Base-by-base conservation (phyloP, 1,140 invertebrate species). In the Brachionus calyciflorus region DNA sequence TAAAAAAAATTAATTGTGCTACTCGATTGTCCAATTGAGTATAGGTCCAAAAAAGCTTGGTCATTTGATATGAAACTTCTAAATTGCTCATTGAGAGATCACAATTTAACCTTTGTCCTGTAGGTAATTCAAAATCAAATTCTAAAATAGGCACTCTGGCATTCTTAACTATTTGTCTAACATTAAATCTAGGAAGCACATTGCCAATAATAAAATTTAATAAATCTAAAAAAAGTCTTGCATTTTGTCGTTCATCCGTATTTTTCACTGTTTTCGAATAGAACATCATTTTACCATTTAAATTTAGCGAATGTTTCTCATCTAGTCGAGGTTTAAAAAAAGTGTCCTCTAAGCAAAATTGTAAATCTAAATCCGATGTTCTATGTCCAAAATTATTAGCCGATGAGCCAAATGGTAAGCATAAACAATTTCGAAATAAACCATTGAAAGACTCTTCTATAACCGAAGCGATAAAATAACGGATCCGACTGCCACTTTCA, bases 11-110 rank as follows among this genome's bases (percentile, higher is more conserved):
- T 14, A 73, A 49, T 2, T 44, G 69, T 40, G 69, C 69, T n/a
- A 73, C 14, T 30, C 69, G 46, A 55, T 19, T 37, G 14, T 73
- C 69, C 44, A 51, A 28, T 73, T 73, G 14, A 7, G 17, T 73
- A 51, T 51, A 73, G 3, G 69, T 73, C 69, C 69, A 73, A 33
- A 73, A 55, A n/a, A 73, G 19, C 40, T 73, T 73, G 17, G 69
- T 73, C 46, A 51, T 73, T 73, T 49, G 46, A 53, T 53, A 73
- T 9, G 69, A 73, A 10, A 30, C 46, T 33, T 51, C 5, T 55
- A 73, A 10, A 24, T 51, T 73, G 21, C 46, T 73, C 69, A 73
- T 73, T 30, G 69, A 73, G 4, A 73, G 30, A 55, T 73, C 69
- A 49, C 69, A 73, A 19, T 73, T 73, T n/a, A 73, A 33, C 19